Evolutionary conservation across 2,888 invertebrate species (phyloP), one percentile per base, ranked within the genome.

Genomic region (Pristionchus exspectatus): DNA sequence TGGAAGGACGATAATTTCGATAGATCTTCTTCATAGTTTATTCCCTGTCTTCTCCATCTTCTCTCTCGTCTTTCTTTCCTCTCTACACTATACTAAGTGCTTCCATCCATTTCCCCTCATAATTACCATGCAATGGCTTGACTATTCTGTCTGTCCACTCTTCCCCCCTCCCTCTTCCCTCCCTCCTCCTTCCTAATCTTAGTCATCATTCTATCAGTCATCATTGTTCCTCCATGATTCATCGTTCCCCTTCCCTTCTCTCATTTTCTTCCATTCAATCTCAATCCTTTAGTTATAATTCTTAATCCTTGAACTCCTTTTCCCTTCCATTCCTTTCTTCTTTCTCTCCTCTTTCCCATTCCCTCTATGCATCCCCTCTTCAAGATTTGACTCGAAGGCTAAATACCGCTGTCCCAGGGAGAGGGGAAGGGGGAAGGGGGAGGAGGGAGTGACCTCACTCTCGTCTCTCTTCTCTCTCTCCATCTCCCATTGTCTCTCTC

Each of bases 31-130:
- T 12, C 12, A 9, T 50, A 9, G 9, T 12, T 50, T 12, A 10
- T 12, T 50, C 44, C 12, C 44, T 44, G 4, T 44, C 44, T n/a
- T 44, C 38, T 33, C 38, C 89, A 85, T 74, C 90, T 77, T 89
- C 44, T 90, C 66, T 69, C 33, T 50, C 63, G 66, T 50, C 87
- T 90, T 74, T 69, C 84, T 9, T 50, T 86, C 87, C 86, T 66
- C 27, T 66, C 33, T 27, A 66, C 66, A 66, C 66, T 54, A n/a
- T 66, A 18, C 66, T 24, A 18, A n/a, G n/a, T 63, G n/a, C 16
- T 63, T n/a, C 30, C 16, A 38, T 38, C n/a, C 54, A 21, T 24
- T 56, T 54, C 84, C 54, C 18, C 30, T 66, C n/a, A n/a, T 66
- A n/a, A n/a, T 24, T 66, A 24, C 44, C 38, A 21, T 87, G 63